Evolutionary conservation across 2,797 vertebrate genomes (phyloP).

Genomic region (Perodicticus potto): DNA sequence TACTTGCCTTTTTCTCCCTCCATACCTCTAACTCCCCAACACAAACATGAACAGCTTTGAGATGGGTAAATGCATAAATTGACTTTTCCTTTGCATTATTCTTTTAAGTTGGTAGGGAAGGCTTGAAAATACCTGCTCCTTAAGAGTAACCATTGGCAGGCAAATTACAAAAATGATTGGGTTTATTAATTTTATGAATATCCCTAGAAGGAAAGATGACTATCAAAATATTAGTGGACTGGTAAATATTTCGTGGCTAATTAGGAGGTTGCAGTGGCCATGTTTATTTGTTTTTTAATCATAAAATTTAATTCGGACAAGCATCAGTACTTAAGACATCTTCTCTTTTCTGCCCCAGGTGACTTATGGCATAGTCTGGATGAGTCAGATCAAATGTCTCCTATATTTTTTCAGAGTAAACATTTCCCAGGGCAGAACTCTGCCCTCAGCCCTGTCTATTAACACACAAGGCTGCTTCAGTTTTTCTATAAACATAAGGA

Average conservation of each 20-base stretch:
- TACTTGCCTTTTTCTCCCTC: neutral
- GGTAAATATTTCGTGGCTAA: conserved; percentile 55
- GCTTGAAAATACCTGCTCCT: conserved; percentile 33
- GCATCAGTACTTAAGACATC: conserved; percentile 55
- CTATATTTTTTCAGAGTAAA: conserved; percentile 64
- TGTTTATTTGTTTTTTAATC: conserved; percentile 53
- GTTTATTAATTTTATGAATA: conserved; percentile 5
- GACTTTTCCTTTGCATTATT: conserved; percentile 19
- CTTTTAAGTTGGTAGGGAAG: neutral
- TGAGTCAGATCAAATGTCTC: conserved; percentile 57
- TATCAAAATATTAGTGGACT: conserved; percentile 50
- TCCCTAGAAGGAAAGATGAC: conserved; percentile 43
- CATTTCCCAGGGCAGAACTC: conserved; percentile 57
- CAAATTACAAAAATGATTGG: conserved; percentile 10
- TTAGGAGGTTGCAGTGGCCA: neutral
- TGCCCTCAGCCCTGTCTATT: conserved; percentile 10
- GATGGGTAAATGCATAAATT: conserved; percentile 13
- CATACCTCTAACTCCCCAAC: neutral
- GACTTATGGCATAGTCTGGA: conserved; percentile 61
- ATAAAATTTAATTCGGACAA: conserved; percentile 34
- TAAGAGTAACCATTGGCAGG: neutral
- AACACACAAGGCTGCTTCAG: conserved; percentile 40
- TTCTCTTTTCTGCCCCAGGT: conserved; percentile 6
- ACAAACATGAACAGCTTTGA: neutral
- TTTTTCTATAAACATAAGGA: conserved; percentile 58